These are phyloP conservation scores for Anastrepha obliqua DNA, from an alignment of 1,140 invertebrate species.

Conservation along the genomic window DNA sequence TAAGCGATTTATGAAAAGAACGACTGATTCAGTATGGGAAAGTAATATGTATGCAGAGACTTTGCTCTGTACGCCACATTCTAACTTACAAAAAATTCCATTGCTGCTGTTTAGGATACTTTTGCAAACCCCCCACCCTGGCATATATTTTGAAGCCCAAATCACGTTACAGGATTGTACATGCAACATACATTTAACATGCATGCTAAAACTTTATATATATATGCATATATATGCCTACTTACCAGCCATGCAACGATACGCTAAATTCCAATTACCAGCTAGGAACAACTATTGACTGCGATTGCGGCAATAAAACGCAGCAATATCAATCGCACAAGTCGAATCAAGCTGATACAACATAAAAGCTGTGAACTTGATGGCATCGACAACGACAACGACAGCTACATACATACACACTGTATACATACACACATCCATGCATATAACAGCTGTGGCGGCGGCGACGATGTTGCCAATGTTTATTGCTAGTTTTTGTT, in stretches of 20 bases:
- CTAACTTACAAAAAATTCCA: too few species aligned
- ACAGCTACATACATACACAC: neutral
- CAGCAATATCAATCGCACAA: conserved; percentile 19
- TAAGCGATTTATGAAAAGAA: too few species aligned
- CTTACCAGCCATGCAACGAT: neutral
- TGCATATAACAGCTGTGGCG: neutral
- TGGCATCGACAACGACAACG: conserved; percentile 30
- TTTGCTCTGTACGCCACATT: too few species aligned
- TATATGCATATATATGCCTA: neutral
- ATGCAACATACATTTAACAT: too few species aligned
- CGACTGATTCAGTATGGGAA: too few species aligned
- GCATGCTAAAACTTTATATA: neutral
- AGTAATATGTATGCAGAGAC: too few species aligned
- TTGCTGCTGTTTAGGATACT: too few species aligned
- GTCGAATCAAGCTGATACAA: neutral
- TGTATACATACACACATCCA: neutral
- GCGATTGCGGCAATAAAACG: neutral
- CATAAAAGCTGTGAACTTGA: conserved; percentile 48
- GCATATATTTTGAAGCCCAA: too few species aligned
- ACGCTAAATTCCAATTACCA: neutral
- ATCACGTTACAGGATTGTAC: too few species aligned
- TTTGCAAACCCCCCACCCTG: too few species aligned
- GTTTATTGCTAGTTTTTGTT: neutral
- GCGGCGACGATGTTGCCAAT: neutral
- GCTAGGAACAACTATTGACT: neutral